Evolutionary conservation across 2,113 vertebrate genomes (phyloP).

Genomic region (Maccullochella peelii): DNA sequence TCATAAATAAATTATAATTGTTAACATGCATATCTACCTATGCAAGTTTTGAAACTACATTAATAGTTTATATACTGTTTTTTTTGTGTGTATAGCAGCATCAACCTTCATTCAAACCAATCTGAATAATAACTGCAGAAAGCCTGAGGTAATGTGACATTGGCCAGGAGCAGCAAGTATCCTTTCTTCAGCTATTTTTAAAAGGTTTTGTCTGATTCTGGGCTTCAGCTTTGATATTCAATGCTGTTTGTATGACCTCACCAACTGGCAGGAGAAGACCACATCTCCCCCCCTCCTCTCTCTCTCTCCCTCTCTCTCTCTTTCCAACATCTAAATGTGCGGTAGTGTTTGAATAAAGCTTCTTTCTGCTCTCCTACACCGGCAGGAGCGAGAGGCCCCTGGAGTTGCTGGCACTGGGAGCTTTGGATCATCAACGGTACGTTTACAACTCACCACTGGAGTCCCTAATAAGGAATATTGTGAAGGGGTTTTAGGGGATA

Average conservation of each 20-base stretch:
- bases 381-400: slow-evolving; percentile 76
- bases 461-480: slow-evolving; percentile 41
- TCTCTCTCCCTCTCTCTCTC: background rate
- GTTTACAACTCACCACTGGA: slow-evolving; percentile 52
- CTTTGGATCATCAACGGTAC: slow-evolving; percentile 73
- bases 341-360: slow-evolving; percentile 80
- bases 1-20: background rate
- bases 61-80: background rate
- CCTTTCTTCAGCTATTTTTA: background rate
- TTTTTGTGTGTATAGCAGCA: background rate
- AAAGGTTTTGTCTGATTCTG: slow-evolving; percentile 6
- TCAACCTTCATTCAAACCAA: background rate
- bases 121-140: background rate
- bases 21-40: background rate
- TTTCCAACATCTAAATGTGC: slow-evolving; percentile 77
- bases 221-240: slow-evolving; percentile 35
- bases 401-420: slow-evolving; percentile 67
- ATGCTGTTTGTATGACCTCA: slow-evolving; percentile 71
- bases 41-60: background rate
- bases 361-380: slow-evolving; percentile 83
- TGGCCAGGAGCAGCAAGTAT: background rate
- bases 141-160: background rate
- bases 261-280: slow-evolving; percentile 53
- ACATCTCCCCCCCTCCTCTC: no score
- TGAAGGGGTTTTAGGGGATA: slow-evolving; percentile 22